Evolutionary conservation across 53 echinoderm and acorn worm genomes (phyloP).

Genomic region (Mesocentrotus franciscanus): DNA sequence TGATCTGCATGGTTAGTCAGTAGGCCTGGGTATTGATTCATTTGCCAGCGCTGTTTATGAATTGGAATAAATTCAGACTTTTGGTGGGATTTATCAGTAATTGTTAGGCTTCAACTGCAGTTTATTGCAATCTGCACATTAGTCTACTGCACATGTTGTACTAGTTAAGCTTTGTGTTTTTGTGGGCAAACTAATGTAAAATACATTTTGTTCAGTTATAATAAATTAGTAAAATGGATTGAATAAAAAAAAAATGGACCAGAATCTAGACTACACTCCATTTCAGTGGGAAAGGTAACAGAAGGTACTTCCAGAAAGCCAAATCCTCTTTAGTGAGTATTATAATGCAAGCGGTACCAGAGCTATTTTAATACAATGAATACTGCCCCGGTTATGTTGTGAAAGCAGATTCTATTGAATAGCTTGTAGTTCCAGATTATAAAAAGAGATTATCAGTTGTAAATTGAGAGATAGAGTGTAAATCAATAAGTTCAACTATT

Average conservation of each 20-base stretch:
- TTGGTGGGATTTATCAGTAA: not conserved
- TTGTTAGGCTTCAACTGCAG: not conserved
- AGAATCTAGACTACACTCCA: not conserved
- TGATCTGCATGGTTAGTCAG: conserved; percentile 61
- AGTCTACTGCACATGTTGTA: not conserved
- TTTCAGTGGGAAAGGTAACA: conserved; percentile 1
- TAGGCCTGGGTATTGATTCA: conserved; percentile 53
- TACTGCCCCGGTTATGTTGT: conserved; percentile 17
- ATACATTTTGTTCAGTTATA: too few relatives aligned
- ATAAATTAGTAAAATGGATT: not conserved
- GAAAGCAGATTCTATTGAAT: conserved; percentile 27
- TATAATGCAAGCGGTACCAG: conserved; percentile 22
- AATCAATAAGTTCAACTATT: conserved; percentile 2
- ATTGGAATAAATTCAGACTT: conserved; percentile 13
- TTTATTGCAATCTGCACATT: not conserved
- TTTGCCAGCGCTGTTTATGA: conserved; percentile 34
- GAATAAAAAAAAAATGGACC: not conserved
- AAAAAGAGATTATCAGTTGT: conserved; percentile 32
- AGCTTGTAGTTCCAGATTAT: not conserved
- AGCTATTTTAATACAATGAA: conserved; percentile 7
- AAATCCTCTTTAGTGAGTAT: conserved; percentile 31
- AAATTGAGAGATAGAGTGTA: conserved; percentile 15
- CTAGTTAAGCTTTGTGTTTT: too few relatives aligned
- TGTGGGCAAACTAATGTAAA: too few relatives aligned
- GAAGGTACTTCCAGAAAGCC: conserved; percentile 31